These are phyloP conservation scores for Champsocephalus esox DNA, from an alignment of 2,797 vertebrate genomes.

Conservation along the genomic window DNA sequence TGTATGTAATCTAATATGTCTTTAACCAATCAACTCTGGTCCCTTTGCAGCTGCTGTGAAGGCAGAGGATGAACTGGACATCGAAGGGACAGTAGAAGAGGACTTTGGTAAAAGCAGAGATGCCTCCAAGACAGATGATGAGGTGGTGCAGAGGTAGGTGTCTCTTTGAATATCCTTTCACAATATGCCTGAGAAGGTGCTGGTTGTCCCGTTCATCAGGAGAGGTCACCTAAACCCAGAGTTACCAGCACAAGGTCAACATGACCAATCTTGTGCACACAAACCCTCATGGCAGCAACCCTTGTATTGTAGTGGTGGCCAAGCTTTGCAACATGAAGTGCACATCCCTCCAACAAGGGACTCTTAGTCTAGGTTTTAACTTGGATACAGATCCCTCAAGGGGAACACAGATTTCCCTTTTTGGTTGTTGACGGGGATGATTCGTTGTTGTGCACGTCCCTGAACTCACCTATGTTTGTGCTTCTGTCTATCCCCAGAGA, in stretches of 20 bases:
- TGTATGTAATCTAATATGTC: background rate
- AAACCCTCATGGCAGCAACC: background rate
- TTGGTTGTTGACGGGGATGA: background rate
- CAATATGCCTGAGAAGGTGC: background rate
- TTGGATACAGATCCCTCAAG: background rate
- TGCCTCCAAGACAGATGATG: conserved; percentile 95
- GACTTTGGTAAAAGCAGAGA: conserved; percentile 97
- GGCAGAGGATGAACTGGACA: conserved; percentile 92
- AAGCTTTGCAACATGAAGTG: background rate
- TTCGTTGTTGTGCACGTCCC: conserved; percentile 7
- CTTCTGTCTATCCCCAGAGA: conserved; percentile 84
- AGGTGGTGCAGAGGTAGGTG: conserved; percentile 94
- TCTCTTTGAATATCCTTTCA: conserved; percentile 8
- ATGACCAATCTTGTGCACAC: conserved; percentile 44
- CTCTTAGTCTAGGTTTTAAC: background rate
- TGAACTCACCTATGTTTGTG: conserved; percentile 27
- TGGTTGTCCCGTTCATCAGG: background rate
- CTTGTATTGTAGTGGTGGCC: background rate
- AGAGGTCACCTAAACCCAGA: conserved; percentile 14
- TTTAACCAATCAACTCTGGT: background rate
- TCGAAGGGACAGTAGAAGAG: conserved; percentile 93
- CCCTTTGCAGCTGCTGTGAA: conserved; percentile 85
- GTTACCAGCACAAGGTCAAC: conserved; percentile 54
- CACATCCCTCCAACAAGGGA: background rate
- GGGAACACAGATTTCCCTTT: conserved; percentile 5